A percentile compares a stretch with the other conserved stretches of the same genome.
Conservation (phyloP, 2,113 vertebrate genomes). For the Melanocharis versteri region DNA sequence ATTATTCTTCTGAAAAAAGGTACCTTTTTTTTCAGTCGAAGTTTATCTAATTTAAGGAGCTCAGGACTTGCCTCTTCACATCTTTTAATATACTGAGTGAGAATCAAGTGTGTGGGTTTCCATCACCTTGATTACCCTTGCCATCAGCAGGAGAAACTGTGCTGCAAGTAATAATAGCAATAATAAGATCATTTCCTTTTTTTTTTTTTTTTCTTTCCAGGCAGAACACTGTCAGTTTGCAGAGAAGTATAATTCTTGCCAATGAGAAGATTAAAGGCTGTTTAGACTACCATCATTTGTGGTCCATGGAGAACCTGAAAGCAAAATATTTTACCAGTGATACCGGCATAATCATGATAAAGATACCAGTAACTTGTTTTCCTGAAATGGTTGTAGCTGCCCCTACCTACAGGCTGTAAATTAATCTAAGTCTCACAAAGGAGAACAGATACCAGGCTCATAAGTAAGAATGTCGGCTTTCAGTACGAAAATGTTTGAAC, state of each 20-base stretch:
- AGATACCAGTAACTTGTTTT: not conserved
- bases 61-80: not conserved
- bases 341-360: not conserved
- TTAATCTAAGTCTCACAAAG: not conserved
- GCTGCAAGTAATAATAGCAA: not conserved
- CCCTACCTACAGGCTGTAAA: not conserved
- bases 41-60: not conserved
- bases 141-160: constrained; percentile 4
- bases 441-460: not conserved
- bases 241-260: not conserved
- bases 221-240: not conserved
- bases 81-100: not conserved
- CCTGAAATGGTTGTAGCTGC: not conserved
- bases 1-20: not conserved
- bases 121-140: constrained; percentile 18
- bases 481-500: not conserved
- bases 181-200: not conserved
- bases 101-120: constrained; percentile 5
- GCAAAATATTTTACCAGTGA: not conserved
- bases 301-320: not conserved
- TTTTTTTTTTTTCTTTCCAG: not conserved
- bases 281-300: not conserved
- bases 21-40: not conserved
- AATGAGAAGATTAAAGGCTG: not conserved
- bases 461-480: not conserved